Base-by-base conservation (phyloP, 53 echinoderm and acorn worm species). In the Pentamera pediparva region DNA sequence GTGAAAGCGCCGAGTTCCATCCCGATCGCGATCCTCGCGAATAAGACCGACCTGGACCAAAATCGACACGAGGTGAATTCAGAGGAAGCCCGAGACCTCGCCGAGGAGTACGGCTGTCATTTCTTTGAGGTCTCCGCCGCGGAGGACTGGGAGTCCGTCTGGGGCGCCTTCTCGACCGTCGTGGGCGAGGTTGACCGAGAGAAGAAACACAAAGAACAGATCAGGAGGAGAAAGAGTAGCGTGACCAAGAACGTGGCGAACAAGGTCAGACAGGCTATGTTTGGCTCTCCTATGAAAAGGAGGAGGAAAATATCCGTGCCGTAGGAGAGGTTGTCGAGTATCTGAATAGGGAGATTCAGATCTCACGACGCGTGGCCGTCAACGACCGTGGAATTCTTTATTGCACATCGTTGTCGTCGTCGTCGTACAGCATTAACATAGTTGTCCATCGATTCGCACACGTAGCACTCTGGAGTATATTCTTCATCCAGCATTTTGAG, bases 121-220 rank as follows among this genome's bases (percentile, higher is more conserved):
- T 92, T 92, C 75, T 92, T 86, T 52, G 93, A 92, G 70, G 93
- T 92, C 9, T 89, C 93, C 12, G 93, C 93, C 10, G 89, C 89
- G 24, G 93, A 89, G 18, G 86, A 86, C 32, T 86, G 84, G 75
- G 70, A 81, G 48, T 86, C 86, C 34, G 86, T 92, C 10, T 85
- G 83, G 40, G 83, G 81, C 18, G 86, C 89, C 29, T 92, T 92
- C 70, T 65, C 80, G 49, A 80, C 89, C 1, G 64, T 92, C 19
- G 73, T 92, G 4, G 82, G 86, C 78, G 93, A 92, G 31, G 69
- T 92, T 13, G 83, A 89, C 63, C 86, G 86, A 38, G 59, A 80
- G 18, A 89, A 83, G 37, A 92, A 89, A 61, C 80, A 70, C 26
- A 76, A 83, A 22, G 33, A 82, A 25, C 83, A 86, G 45, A 89